Percentiles rank a stretch among this genome's conserved stretches.
Evolutionary conservation across 2,113 vertebrate genomes (phyloP).

Genomic region (Ameiurus melas): DNA sequence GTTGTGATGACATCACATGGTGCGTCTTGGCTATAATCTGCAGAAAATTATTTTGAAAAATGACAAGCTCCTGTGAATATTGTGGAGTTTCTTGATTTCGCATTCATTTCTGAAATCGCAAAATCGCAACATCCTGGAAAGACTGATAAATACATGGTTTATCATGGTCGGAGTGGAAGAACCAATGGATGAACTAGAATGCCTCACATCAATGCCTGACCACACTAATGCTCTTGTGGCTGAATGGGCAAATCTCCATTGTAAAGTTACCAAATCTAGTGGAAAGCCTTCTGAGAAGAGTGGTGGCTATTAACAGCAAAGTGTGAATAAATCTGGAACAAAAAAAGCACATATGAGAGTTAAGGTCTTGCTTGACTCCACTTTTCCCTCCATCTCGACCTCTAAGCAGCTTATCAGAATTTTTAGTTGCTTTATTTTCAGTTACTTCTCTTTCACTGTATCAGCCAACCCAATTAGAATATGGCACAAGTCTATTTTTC

Average conservation of each 20-base stretch:
- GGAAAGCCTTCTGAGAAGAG: not conserved
- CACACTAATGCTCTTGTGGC: not conserved
- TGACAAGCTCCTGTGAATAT: no score
- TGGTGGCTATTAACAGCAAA: not conserved
- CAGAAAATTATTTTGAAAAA: no score
- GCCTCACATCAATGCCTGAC: not conserved
- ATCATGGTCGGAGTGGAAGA: no score
- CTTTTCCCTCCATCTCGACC: not conserved
- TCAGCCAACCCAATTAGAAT: not conserved
- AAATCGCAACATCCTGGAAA: no score
- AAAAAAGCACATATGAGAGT: not conserved
- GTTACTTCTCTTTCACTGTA: not conserved
- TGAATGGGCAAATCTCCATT: not conserved
- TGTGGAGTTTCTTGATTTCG: no score
- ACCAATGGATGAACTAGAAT: not conserved
- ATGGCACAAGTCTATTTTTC: not conserved
- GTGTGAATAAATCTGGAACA: not conserved
- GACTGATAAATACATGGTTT: not conserved
- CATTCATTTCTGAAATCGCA: no score
- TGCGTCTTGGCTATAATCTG: no score
- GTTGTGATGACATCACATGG: no score
- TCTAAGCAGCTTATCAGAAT: not conserved
- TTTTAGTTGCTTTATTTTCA: not conserved
- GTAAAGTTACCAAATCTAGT: not conserved
- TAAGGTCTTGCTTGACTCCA: not conserved